Evolutionary conservation across 2,797 vertebrate genomes (phyloP), one percentile per base, ranked within the genome.

Genomic region (Pseudotriccus pelzelni): DNA sequence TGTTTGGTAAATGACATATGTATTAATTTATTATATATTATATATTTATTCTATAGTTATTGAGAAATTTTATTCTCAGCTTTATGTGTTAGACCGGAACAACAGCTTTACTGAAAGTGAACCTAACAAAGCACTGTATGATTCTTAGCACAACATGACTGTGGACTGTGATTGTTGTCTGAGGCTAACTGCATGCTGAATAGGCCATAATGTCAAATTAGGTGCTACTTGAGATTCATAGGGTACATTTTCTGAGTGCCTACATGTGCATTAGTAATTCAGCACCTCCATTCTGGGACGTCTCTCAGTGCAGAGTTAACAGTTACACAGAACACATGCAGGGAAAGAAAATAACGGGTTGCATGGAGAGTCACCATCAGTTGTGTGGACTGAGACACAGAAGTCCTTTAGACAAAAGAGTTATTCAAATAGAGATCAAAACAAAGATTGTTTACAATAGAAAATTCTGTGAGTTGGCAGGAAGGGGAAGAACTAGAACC

Each of bases 191-290:
- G 76, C 53, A 75, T 58, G 66, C 76, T 81, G 76, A 83, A 91
- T 68, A 94, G 78, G 58, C 84, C 87, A 66, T 91, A 75, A 94
- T 75, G 76, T 93, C 82, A 84, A 80, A 91, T 90, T 75, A 89
- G 39, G 62, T 86, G 62, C 76, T 93, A 17, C 82, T 46, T 83
- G 87, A 94, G 58, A 94, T 94, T 94, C 93, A 53, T 39, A 47
- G 0, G 6, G 49, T 37, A 53, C 24, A 46, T 74, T 89, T 87
- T 83, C 53, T 58, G 39, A 84, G 58, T 80, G 72, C 47, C 37
- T 83, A 46, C 64, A 36, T 39, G 24, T 77, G 58, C 73, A 58
- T 89, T 66, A 64, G 62, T 89, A 78, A 96, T 83, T 85, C 83
- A 83, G 72, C 84, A 43, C 53, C 56, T 92, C 60, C 43, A 47